These are phyloP conservation scores for Marmota monax DNA, from an alignment of 2,113 vertebrate species.

Conservation along the genomic window DNA sequence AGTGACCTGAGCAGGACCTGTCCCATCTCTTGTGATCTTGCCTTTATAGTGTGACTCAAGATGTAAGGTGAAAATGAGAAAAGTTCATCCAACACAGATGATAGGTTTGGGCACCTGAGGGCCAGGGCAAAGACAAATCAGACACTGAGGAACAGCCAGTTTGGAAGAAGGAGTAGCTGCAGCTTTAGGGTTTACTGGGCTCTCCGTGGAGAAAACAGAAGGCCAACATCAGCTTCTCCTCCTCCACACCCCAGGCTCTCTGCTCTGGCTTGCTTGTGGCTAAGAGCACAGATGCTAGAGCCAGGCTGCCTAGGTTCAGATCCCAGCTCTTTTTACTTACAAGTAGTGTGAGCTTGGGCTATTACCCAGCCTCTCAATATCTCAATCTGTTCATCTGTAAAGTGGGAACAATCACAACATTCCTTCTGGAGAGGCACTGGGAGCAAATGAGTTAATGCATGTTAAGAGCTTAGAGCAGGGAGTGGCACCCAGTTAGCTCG, in stretches of 20 bases:
- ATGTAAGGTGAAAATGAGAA: neutral
- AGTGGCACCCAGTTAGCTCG: neutral
- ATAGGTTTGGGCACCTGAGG: neutral
- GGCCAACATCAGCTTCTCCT: neutral
- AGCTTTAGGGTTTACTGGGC: neutral
- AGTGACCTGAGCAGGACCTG: neutral
- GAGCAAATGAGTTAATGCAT: neutral
- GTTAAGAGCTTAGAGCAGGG: neutral
- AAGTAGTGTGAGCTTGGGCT: neutral
- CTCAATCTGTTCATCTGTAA: neutral
- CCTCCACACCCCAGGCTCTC: too few relatives aligned
- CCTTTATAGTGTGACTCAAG: neutral
- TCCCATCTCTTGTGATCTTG: neutral
- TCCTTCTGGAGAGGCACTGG: neutral
- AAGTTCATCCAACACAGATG: neutral
- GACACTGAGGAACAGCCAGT: neutral
- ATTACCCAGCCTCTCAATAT: neutral
- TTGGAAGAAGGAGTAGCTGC: neutral
- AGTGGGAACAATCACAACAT: neutral
- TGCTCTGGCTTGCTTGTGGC: neutral
- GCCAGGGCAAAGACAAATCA: neutral
- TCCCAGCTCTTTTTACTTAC: neutral
- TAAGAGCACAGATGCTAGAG: neutral
- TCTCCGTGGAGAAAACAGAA: neutral
- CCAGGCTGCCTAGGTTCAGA: neutral